Evolutionary conservation across 2,888 invertebrate species (phyloP), one percentile per base, ranked within the genome.

Genomic region (Eumerus sabulonum): DNA sequence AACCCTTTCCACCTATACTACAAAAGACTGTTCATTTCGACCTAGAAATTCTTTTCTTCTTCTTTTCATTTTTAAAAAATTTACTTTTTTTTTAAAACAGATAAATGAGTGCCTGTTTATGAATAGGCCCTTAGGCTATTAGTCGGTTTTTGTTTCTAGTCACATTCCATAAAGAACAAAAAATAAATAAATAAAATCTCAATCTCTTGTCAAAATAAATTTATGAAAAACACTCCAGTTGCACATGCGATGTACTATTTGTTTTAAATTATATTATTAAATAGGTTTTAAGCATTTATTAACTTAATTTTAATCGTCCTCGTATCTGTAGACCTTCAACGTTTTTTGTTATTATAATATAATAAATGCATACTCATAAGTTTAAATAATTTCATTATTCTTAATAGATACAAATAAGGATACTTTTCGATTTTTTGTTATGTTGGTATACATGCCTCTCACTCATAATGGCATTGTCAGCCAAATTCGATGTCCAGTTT

Each of bases 111-210:
- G 60, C 66, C 60, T 70, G 50, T 19, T 64, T 47, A 16, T 57
- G 36, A 50, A 60, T 35, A 36, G 48, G 27, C 68, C 74, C 74
- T 74, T 64, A 79, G 74, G 74, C 70, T 74, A 53, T 73, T 64
- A 79, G 74, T 79, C 70, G 68, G 59, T 73, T 64, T 36, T 44
- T 63, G 27, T 72, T 68, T 79, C 79, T 79, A 79, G 79, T 79
- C 79, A 79, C 59, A 45, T 73, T 73, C 47, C 63, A 73, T 27
- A 27, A 27, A 27, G 27, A 27, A 27, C 3, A 27, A 27, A 27
- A 27, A 2, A 4, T 27, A n/a, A n/a, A 67, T 68, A 63, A 73
- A 77, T 45, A 7, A 54, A 38, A 36, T 45, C 73, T 53, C 53
- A 60, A 48, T 70, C 56, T 79, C 79, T 79, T 56, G 64, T 79